Evolutionary conservation across 2,888 invertebrate genomes (phyloP).

Genomic region (Trachelus tabidus): DNA sequence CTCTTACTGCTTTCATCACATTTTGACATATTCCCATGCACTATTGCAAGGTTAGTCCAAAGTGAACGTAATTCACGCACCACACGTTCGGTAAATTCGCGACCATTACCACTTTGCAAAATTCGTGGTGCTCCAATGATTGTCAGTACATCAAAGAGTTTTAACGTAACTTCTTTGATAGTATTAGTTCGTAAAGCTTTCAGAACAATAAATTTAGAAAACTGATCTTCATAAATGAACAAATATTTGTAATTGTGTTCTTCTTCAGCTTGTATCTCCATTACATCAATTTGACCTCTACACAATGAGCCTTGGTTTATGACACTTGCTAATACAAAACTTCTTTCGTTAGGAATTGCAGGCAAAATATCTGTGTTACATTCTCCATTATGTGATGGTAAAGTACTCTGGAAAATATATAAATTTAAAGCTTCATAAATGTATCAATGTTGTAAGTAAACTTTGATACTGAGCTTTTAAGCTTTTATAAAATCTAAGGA

Average conservation of each 20-base stretch:
- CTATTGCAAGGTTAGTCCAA: conserved; percentile 42
- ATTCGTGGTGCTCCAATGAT: conserved; percentile 52
- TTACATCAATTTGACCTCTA: conserved; percentile 48
- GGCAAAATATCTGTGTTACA: neutral
- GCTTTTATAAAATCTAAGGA: neutral
- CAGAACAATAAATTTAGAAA: conserved; percentile 47
- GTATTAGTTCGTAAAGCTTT: conserved; percentile 38
- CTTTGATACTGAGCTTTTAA: neutral
- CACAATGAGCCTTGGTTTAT: neutral
- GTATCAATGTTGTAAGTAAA: neutral
- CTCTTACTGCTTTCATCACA: conserved; percentile 19
- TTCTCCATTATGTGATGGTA: neutral
- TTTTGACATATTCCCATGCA: conserved; percentile 38
- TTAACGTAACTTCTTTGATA: conserved; percentile 38
- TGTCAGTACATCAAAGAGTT: conserved; percentile 45
- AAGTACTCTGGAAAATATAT: neutral
- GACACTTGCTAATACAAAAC: neutral
- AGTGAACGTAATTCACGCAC: conserved; percentile 40
- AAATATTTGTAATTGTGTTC: conserved; percentile 36
- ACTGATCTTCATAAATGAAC: conserved; percentile 49
- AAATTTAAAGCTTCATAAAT: neutral
- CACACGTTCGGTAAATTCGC: conserved; percentile 44
- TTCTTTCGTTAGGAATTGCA: neutral
- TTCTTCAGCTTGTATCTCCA: conserved; percentile 42
- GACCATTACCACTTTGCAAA: conserved; percentile 49